Evolutionary conservation across 1,140 invertebrate species (phyloP).

Genomic region (Pogonognathellus flavescens): DNA sequence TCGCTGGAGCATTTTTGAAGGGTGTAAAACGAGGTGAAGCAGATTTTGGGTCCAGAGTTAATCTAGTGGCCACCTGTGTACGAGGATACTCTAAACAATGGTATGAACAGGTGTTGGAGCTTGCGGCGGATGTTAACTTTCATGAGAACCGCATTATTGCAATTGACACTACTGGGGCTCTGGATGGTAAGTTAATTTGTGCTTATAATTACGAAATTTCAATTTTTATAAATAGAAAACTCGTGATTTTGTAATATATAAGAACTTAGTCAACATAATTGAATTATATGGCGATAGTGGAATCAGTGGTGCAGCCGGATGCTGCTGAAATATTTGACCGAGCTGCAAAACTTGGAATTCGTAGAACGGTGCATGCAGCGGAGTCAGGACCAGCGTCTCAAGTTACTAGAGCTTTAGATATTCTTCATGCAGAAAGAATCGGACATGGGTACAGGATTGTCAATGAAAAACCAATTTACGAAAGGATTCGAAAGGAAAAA

Average conservation of each 20-base stretch:
- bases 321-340: conserved; percentile 69
- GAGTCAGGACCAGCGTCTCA: conserved; percentile 72
- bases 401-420: conserved; percentile 72
- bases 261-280: too few species aligned
- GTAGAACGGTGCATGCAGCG: conserved; percentile 76
- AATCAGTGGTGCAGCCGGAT: conserved; percentile 55
- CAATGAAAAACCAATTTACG: conserved; percentile 72
- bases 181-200: conserved; percentile 24
- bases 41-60: conserved; percentile 73
- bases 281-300: background rate
- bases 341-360: conserved; percentile 72
- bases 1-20: conserved; percentile 71
- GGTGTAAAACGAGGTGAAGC: conserved; percentile 72
- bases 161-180: conserved; percentile 74
- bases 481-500: conserved; percentile 68
- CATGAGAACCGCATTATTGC: conserved; percentile 74
- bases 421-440: conserved; percentile 74
- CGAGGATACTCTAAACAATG: conserved; percentile 68
- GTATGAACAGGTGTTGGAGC: conserved; percentile 71
- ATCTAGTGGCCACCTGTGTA: conserved; percentile 73
- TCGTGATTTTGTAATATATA: too few species aligned
- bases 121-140: conserved; percentile 73
- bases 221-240: too few species aligned
- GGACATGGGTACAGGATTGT: conserved; percentile 77
- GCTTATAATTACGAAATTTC: too few species aligned